Evolutionary conservation across 2,797 vertebrate genomes (phyloP), one percentile per base, ranked within the genome.

Genomic region (Neosalanx taihuensis): DNA sequence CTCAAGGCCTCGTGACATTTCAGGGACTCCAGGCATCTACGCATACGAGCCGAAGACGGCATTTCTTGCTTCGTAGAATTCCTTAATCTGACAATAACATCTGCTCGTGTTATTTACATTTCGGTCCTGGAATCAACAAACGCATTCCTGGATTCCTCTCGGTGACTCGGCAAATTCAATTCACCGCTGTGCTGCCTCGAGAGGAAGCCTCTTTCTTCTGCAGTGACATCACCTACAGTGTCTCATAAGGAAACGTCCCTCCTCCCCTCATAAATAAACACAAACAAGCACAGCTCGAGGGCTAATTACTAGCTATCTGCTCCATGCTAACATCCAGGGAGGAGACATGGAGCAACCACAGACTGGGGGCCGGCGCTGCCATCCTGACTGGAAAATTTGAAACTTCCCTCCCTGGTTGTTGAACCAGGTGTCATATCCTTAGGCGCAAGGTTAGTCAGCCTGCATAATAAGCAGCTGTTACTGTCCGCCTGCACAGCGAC

Each of bases 371-470:
- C 35, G 63, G 20, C 29, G 37, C 49, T 59, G 30, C 31, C 72
- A 73, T 72, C 75, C 81, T 67, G 62, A 63, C 74, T 76, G 84
- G 89, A 90, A 91, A 92, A 86, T 89, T 86, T 90, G 84, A 88
- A 81, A 80, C 80, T 71, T 82, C 78, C 79, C 75, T 70, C 76
- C 69, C 73, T 1, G 13, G 80, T 35, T 67, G 81, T 73, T 71
- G 78, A 85, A 86, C 81, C 91, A 92, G 90, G 89, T 92, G 90
- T 89, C 84, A 82, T 85, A 82, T 86, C 90, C 89, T 69, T 79
- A 82, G 86, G 84, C 72, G 81, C 74, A 60, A 29, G 76, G 80
- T 89, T 88, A 89, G 77, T 91, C 90, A 90, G 73, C 37, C 76
- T 17, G 33, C 76, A 81, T 83, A 82, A 83, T 81, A 84, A 84